These are phyloP conservation scores for Eulacestoma nigropectus DNA, from an alignment of 2,113 vertebrate genomes.

Conservation along the genomic window DNA sequence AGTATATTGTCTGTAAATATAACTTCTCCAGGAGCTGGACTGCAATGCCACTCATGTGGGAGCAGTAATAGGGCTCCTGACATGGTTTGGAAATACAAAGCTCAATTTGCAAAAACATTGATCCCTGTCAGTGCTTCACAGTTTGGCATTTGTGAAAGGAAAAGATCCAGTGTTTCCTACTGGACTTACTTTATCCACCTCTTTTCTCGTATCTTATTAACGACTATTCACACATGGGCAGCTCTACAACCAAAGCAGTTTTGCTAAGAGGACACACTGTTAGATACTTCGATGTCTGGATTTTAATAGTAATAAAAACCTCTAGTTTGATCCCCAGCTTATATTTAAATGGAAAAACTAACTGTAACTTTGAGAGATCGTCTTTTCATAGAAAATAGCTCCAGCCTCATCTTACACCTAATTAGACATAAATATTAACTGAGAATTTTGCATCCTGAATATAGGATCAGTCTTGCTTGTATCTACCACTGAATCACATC, in stretches of 20 bases:
- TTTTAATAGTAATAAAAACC: not conserved
- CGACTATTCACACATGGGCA: not conserved
- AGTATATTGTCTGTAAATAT: not conserved
- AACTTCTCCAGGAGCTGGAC: not conserved
- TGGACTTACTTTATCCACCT: not conserved
- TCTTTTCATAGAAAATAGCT: not conserved
- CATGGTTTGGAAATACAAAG: not conserved
- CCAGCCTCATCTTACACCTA: not conserved
- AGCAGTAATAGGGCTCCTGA: not conserved
- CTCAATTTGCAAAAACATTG: not conserved
- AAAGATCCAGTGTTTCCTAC: not conserved
- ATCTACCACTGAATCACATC: not conserved
- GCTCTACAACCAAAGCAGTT: not conserved
- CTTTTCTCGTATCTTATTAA: not conserved
- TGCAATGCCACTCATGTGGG: not conserved
- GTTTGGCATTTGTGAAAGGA: not conserved
- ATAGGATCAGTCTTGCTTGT: conserved; percentile 2
- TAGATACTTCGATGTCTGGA: not conserved
- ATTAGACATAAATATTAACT: conserved; percentile 16
- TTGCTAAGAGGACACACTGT: not conserved
- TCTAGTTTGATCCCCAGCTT: not conserved
- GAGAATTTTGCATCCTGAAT: not conserved
- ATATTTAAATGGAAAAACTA: not conserved
- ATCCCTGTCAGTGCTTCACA: not conserved
- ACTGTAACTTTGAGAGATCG: not conserved